Base-by-base conservation (phyloP, 2,113 vertebrate genomes). In the Lagopus leucura region DNA sequence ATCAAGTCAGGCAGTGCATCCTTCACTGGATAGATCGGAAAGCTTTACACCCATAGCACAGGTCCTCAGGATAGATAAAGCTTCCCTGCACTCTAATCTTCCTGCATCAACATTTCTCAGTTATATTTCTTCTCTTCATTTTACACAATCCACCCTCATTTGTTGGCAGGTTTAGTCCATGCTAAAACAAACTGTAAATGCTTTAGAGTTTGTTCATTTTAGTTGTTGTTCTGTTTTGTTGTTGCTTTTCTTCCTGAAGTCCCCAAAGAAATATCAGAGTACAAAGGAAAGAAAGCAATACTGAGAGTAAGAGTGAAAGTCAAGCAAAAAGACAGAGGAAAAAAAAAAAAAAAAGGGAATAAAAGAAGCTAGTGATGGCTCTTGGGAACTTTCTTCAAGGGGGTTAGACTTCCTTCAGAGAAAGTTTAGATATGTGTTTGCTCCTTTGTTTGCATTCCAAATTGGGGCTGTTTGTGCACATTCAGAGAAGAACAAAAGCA, bases 191-290 rank as follows among this genome's bases (percentile, higher is more conserved):
- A 94, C 43, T 45, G 22, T 65, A 94, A 94, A 92, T 71, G 34
- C 45, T 70, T 92, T 45, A 43, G 38, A 94, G 47, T 90, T 95
- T 91, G 43, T 61, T 40, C 28, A 25, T 82, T 95, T 81, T 83
- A 75, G 65, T 67, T 89, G 11, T 42, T 87, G n/a, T 91, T 94
- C 86, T 91, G 94, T 91, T 86, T 92, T 77, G 42, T 65, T 90
- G 52, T 28, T 92, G 10, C 32, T 94, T 93, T 95, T 82, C 76
- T 89, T 94, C n/a, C 32, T 96, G 70, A 69, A 73, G 48, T 96
- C 92, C 84, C 86, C 67, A 71, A 82, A 96, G 96, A 86, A 97
- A 91, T 69, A 91, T 90, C 89, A 95, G 94, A 96, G 92, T 88
- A 81, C 84, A 96, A 94, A 91, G 70, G 48, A 95, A 92, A 82